A percentile compares a stretch with the other conserved stretches of the same genome.
Conservation (phyloP, 2,888 invertebrate genomes). For the Torymus auratus region DNA sequence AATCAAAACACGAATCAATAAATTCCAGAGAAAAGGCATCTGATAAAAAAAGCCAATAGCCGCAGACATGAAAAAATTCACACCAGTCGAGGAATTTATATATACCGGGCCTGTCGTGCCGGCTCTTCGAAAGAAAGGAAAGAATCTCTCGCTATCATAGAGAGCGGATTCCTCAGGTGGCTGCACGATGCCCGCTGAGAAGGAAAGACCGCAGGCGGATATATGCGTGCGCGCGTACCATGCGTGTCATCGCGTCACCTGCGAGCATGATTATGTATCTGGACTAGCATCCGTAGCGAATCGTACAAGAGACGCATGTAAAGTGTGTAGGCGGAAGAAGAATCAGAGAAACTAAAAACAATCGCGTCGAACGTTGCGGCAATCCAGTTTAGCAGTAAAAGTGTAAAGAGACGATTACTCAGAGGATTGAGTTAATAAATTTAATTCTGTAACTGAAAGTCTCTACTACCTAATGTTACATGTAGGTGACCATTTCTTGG, state of each 20-base stretch:
- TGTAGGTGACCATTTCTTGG: background rate
- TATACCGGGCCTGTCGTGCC: too few species aligned
- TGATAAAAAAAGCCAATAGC: too few species aligned
- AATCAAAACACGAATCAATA: too few species aligned
- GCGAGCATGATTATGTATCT: constrained; percentile 36
- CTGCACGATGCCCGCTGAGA: background rate
- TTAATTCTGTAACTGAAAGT: constrained; percentile 23
- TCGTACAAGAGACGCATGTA: background rate
- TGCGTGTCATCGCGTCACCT: constrained; percentile 8
- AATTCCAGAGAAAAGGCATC: too few species aligned
- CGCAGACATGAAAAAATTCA: too few species aligned
- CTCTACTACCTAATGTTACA: too few species aligned
- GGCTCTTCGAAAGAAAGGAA: background rate
- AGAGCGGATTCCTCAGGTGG: constrained; percentile 7
- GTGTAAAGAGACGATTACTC: background rate
- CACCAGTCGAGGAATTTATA: too few species aligned
- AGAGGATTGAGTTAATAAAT: constrained; percentile 15
- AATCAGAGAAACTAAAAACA: background rate
- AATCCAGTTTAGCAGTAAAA: background rate
- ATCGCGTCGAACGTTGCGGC: too few species aligned
- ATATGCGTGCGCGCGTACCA: too few species aligned
- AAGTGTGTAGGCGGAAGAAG: background rate
- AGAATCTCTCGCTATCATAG: background rate
- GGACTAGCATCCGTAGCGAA: background rate
- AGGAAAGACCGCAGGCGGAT: constrained; percentile 35